A percentile compares a stretch with the other conserved stretches of the same genome.
Conservation (phyloP, 2,888 invertebrate species). For the Papilio gigon region DNA sequence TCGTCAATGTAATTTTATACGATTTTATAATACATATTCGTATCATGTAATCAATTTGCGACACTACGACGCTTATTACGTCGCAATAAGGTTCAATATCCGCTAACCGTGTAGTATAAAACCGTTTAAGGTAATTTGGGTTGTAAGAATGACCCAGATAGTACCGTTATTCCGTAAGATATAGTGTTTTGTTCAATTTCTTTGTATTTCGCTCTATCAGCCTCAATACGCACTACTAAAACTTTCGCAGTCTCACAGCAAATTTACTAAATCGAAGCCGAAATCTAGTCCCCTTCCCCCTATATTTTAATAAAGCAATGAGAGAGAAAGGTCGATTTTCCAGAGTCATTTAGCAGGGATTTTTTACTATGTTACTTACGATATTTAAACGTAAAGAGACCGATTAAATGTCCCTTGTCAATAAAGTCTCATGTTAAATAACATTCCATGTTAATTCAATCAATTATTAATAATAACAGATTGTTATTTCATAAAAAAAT, state of each 20-base stretch:
- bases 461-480: neutral
- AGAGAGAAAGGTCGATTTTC: neutral
- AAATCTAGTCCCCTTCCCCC: neutral
- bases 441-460: no score
- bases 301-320: neutral
- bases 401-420: no score
- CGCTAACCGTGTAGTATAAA: neutral
- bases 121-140: conserved; percentile 21
- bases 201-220: conserved; percentile 24
- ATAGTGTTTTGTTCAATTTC: conserved; percentile 16
- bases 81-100: conserved; percentile 17
- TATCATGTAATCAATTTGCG: conserved; percentile 21
- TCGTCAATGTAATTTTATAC: neutral
- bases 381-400: no score
- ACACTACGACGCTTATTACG: neutral
- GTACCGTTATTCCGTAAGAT: conserved; percentile 25
- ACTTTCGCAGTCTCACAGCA: neutral
- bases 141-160: conserved; percentile 25
- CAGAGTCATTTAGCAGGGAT: neutral
- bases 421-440: no score
- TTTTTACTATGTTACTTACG: no score
- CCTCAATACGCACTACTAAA: neutral
- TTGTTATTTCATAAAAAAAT: neutral
- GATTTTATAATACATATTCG: conserved; percentile 12
- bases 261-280: neutral